Conservation (phyloP, 2,113 vertebrate species). For the Lamprotornis superbus region DNA sequence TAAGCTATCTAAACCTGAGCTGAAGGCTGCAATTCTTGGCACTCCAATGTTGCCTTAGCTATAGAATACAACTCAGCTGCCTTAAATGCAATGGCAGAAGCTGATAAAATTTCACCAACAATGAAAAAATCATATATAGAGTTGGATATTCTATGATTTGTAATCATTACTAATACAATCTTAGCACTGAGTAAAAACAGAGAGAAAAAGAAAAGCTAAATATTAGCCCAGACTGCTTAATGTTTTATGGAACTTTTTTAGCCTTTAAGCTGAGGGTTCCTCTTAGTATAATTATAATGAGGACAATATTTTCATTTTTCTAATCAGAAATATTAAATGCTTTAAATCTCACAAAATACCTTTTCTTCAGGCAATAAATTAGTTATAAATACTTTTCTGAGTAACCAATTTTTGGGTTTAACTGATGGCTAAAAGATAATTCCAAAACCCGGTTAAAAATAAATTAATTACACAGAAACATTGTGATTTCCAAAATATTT, state of each 20-base stretch:
- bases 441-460: not conserved
- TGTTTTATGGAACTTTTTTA: not conserved
- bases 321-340: not conserved
- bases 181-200: not conserved
- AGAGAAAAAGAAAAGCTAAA: not conserved
- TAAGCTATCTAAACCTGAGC: not conserved
- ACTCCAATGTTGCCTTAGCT: not conserved
- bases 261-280: not conserved
- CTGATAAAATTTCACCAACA: not conserved
- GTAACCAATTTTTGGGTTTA: not conserved
- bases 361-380: not conserved
- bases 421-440: not conserved
- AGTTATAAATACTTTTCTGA: not conserved
- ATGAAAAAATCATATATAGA: not conserved
- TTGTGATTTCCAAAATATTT: not conserved
- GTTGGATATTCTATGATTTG: not conserved
- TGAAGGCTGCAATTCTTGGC: not conserved
- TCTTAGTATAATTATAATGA: not conserved
- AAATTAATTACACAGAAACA: not conserved
- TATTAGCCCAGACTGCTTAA: not conserved
- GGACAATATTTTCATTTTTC: not conserved
- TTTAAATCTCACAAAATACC: not conserved
- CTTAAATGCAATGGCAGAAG: not conserved
- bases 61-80: not conserved
- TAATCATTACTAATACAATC: not conserved